A percentile compares a stretch with the other conserved stretches of the same genome.
Evolutionary conservation across 2,113 vertebrate species (phyloP).

Genomic region (Isichthys henryi): DNA sequence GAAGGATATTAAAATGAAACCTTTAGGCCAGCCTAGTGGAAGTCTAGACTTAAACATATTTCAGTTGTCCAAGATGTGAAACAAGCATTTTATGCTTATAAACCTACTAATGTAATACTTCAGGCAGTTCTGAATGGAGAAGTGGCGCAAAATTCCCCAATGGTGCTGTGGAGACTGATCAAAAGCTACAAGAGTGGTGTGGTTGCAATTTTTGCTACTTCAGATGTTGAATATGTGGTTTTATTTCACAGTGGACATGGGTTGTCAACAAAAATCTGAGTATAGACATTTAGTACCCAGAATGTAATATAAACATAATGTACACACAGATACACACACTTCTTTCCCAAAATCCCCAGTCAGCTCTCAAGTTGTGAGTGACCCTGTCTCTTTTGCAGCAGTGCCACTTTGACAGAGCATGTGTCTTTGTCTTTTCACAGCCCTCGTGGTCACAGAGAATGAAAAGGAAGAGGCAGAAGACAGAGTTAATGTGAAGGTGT

Average conservation of each 20-base stretch:
- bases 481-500: slow-evolving; percentile 59
- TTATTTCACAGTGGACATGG: too few species aligned
- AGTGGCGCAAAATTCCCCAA: background rate
- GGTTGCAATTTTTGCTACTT: background rate
- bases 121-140: background rate
- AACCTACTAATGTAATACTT: too few species aligned
- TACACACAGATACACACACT: background rate
- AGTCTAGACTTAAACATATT: background rate
- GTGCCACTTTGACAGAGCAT: background rate
- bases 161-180: background rate
- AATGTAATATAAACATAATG: too few species aligned
- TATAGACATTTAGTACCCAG: too few species aligned
- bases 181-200: background rate
- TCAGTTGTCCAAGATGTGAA: background rate
- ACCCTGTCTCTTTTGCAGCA: background rate
- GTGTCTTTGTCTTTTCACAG: background rate
- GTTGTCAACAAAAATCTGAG: too few species aligned
- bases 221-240: too few species aligned
- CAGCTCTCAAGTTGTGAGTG: background rate
- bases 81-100: background rate
- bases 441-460: slow-evolving; percentile 42
- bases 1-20: too few species aligned
- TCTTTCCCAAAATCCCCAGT: background rate
- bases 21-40: background rate
- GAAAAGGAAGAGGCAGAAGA: slow-evolving; percentile 64